phyloP scores from a whole-genome alignment of 1,140 invertebrate genomes.

The Aphis gossypii region DNA sequence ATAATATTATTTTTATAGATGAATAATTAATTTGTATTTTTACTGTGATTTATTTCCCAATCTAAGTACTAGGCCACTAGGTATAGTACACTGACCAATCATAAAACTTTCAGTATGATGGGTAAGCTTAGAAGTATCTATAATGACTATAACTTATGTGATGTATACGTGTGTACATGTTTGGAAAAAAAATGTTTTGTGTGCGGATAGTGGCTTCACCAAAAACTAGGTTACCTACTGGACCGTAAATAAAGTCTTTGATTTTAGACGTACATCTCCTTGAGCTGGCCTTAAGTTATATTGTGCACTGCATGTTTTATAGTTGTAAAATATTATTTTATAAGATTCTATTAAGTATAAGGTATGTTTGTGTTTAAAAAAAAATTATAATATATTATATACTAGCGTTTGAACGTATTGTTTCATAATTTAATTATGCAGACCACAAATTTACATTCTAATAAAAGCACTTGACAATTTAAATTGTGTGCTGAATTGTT shows the following conservation, averaged over 20 bases:
- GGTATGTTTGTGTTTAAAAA: not conserved
- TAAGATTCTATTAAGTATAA: not conserved
- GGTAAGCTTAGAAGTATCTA: too few relatives aligned
- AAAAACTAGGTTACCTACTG: not conserved
- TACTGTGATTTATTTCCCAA: too few relatives aligned
- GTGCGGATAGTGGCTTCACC: too few relatives aligned
- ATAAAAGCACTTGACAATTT: not conserved
- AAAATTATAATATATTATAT: not conserved
- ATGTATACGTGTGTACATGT: not conserved
- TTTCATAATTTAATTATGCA: not conserved
- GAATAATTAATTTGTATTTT: too few relatives aligned
- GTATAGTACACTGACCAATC: too few relatives aligned
- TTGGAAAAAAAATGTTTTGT: not conserved
- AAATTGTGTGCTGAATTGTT: not conserved
- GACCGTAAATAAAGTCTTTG: not conserved
- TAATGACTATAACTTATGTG: not conserved
- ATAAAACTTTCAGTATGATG: too few relatives aligned
- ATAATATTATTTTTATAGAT: too few relatives aligned
- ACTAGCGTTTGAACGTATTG: not conserved
- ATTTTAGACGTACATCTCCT: not conserved
- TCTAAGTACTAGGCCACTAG: too few relatives aligned
- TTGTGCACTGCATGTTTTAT: not conserved
- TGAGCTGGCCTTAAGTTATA: not conserved
- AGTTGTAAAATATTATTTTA: not conserved
- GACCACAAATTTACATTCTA: constrained; percentile 17